phyloP scores from a whole-genome alignment of 2,888 invertebrate species.

The Phyto melanocephala region DNA sequence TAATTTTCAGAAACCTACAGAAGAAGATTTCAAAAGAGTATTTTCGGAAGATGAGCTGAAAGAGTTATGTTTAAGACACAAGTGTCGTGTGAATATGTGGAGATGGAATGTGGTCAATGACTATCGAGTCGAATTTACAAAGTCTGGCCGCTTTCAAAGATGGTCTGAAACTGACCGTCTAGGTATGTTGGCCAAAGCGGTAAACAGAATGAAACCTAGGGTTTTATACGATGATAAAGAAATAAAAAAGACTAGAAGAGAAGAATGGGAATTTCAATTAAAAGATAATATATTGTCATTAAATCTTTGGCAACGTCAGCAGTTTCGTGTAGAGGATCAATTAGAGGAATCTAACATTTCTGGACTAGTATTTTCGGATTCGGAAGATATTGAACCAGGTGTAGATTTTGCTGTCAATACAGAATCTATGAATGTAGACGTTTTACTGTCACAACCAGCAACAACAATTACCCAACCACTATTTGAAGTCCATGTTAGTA shows the following conservation, averaged over 20 bases:
- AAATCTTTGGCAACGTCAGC: constrained; percentile 22
- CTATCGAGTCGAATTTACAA: constrained; percentile 18
- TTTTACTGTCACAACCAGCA: not conserved
- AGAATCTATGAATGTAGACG: constrained; percentile 8
- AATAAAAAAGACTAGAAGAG: not conserved
- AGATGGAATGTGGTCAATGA: constrained; percentile 45
- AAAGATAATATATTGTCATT: constrained; percentile 40
- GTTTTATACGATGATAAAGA: constrained; percentile 28
- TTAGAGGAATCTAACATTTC: not conserved
- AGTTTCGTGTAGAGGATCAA: too few species aligned
- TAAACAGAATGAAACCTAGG: constrained; percentile 21
- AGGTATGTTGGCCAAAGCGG: constrained; percentile 40
- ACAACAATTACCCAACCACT: not conserved
- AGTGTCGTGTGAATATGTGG: constrained; percentile 38
- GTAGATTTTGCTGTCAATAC: not conserved
- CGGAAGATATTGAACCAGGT: not conserved
- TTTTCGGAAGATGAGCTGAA: constrained; percentile 26
- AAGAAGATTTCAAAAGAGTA: constrained; percentile 42
- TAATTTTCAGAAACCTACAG: constrained; percentile 19
- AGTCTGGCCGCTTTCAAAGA: constrained; percentile 32
- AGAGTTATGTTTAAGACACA: constrained; percentile 42
- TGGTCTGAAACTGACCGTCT: constrained; percentile 21
- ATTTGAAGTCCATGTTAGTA: not conserved
- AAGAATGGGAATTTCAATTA: constrained; percentile 26
- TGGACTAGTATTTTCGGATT: not conserved